Conservation (phyloP, 2,888 invertebrate genomes). For the Leptopilina myrica region DNA sequence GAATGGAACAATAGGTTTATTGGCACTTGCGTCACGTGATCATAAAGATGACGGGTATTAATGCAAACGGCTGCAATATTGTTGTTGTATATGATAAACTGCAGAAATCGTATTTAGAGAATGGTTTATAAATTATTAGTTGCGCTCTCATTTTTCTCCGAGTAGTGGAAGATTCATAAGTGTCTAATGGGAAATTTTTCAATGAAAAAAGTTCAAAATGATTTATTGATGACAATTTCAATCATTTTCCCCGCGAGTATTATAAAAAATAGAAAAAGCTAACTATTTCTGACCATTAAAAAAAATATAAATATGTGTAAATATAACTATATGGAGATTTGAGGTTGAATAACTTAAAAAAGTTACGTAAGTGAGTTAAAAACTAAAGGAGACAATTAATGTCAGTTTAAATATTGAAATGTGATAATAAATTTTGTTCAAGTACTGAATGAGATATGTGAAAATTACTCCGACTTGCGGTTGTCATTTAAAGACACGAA, state of each 20-base stretch:
- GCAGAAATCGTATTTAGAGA: neutral
- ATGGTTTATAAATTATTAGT: too few relatives aligned
- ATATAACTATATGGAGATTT: neutral
- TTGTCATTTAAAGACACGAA: neutral
- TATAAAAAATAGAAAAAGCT: neutral
- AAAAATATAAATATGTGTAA: neutral
- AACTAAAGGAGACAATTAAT: neutral
- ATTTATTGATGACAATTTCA: constrained; percentile 2
- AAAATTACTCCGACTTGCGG: neutral
- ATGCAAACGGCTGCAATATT: constrained; percentile 2
- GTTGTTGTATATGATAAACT: neutral
- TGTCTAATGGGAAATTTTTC: neutral
- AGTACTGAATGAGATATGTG: constrained; percentile 8
- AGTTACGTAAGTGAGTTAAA: neutral
- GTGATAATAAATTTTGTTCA: neutral
- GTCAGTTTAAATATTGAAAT: constrained; percentile 27
- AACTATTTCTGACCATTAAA: neutral
- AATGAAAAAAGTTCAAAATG: neutral
- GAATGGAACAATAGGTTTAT: constrained; percentile 12
- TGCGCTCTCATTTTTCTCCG: too few relatives aligned
- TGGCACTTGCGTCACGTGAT: constrained; percentile 11
- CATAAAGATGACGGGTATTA: neutral
- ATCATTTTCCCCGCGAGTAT: neutral
- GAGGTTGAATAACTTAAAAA: neutral
- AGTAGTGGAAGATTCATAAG: too few relatives aligned